Percentiles rank a stretch among this genome's conserved stretches.
phyloP scores from a whole-genome alignment of 1,140 invertebrate species.

The Metopolophium dirhodum region DNA sequence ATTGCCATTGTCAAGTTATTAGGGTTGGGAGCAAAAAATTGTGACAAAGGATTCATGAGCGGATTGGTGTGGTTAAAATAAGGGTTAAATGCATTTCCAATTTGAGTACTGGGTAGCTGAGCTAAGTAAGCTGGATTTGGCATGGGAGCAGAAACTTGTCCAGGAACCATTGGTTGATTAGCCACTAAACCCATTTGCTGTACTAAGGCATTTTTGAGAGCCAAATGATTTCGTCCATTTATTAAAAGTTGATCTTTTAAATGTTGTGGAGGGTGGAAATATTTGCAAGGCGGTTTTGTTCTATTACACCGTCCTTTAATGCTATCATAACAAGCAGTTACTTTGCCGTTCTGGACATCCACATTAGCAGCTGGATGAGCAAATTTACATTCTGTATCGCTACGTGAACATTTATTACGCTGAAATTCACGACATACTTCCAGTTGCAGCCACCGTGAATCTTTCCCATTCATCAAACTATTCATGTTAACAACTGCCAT shows the following conservation, averaged over 20 bases:
- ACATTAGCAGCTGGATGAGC: slow-evolving; percentile 99
- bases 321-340: slow-evolving; percentile 99
- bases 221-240: slow-evolving; percentile 99
- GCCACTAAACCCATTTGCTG: slow-evolving; percentile 93
- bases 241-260: slow-evolving; percentile 99
- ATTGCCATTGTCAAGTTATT: slow-evolving; percentile 76
- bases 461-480: slow-evolving; percentile 96
- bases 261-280: slow-evolving; percentile 99
- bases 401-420: slow-evolving; percentile 97
- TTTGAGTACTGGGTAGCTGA: slow-evolving; percentile 67
- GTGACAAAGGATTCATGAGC: slow-evolving; percentile 80
- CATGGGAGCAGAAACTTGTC: slow-evolving; percentile 87
- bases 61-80: slow-evolving; percentile 78
- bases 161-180: slow-evolving; percentile 84
- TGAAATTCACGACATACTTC: slow-evolving; percentile 99
- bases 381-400: slow-evolving; percentile 99
- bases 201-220: slow-evolving; percentile 94
- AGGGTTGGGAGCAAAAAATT: slow-evolving; percentile 81
- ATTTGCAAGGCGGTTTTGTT: slow-evolving; percentile 99
- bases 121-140: slow-evolving; percentile 52
- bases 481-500: slow-evolving; percentile 97
- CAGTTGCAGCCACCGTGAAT: slow-evolving; percentile 98
- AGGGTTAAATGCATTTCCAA: slow-evolving; percentile 84
- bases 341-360: slow-evolving; percentile 99
- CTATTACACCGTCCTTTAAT: slow-evolving; percentile 99